A percentile compares a stretch with the other conserved stretches of the same genome.
These are phyloP conservation scores for Cheirogaleus major DNA, from an alignment of 2,797 vertebrate species.

Conservation along the genomic window DNA sequence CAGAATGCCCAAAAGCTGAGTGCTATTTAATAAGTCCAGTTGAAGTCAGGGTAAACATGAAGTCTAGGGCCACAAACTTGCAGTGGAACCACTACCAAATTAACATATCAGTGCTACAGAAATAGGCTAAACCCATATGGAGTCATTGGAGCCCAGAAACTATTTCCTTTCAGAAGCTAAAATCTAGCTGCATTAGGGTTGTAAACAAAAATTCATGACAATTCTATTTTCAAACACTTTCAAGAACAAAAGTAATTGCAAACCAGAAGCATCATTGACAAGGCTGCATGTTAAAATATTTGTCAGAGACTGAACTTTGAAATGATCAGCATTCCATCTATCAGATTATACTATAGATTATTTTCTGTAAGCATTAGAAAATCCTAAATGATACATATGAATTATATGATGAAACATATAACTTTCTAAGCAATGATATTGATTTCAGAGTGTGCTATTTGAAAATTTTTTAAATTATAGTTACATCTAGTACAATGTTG, in stretches of 20 bases:
- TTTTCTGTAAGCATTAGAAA: not conserved
- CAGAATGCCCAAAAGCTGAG: slow-evolving; percentile 49
- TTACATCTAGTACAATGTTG: not conserved
- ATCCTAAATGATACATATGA: not conserved
- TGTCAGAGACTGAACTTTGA: slow-evolving; percentile 25
- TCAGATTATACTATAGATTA: not conserved
- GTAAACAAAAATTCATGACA: slow-evolving; percentile 6
- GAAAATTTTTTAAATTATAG: not conserved
- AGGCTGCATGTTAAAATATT: not conserved
- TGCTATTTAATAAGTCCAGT: slow-evolving; percentile 62
- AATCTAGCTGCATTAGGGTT: slow-evolving; percentile 47
- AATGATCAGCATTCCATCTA: not conserved
- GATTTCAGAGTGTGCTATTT: not conserved
- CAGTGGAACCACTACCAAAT: slow-evolving; percentile 70
- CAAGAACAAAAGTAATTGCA: not conserved
- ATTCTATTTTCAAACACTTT: not conserved
- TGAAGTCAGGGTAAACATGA: slow-evolving; percentile 64
- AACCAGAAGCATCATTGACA: not conserved
- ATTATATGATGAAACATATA: not conserved
- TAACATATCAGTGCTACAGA: slow-evolving; percentile 59
- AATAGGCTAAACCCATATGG: slow-evolving; percentile 35
- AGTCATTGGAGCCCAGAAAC: slow-evolving; percentile 67
- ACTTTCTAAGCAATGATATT: not conserved
- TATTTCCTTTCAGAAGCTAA: slow-evolving; percentile 64
- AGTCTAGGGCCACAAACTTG: slow-evolving; percentile 62